These are phyloP conservation scores for Corythornis leucogaster DNA, from an alignment of 2,797 vertebrate genomes.

Conservation along the genomic window DNA sequence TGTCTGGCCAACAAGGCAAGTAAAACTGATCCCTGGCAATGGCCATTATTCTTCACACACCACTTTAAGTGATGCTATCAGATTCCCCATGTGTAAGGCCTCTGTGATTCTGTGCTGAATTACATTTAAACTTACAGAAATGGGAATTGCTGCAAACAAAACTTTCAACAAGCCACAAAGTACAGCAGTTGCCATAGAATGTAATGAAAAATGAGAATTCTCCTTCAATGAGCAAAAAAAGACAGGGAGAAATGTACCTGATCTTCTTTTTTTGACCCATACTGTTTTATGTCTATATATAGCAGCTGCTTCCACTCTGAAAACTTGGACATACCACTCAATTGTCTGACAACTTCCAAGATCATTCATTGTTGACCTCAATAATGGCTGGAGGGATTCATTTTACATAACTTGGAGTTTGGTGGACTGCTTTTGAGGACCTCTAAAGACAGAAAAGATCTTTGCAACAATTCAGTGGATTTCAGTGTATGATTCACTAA, in stretches of 20 bases:
- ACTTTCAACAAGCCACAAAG: neutral
- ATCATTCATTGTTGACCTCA: neutral
- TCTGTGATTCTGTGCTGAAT: neutral
- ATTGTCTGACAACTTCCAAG: neutral
- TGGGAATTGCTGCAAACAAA: neutral
- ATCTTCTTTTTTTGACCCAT: neutral
- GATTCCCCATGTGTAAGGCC: neutral
- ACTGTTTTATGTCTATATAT: neutral
- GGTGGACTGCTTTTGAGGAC: neutral
- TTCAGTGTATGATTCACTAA: neutral
- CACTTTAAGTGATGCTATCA: neutral
- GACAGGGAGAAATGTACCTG: neutral
- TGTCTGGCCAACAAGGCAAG: neutral
- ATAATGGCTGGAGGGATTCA: neutral
- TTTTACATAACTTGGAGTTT: neutral
- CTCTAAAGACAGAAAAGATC: neutral
- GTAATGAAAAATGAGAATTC: neutral
- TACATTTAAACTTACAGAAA: neutral
- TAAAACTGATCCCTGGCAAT: constrained; percentile 16
- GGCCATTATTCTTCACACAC: neutral
- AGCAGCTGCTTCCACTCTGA: neutral
- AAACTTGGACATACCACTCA: neutral
- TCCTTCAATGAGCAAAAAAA: neutral
- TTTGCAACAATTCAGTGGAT: neutral
- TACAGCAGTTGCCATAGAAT: neutral